Evolutionary conservation across 2,888 invertebrate species (phyloP).

Genomic region (Catocala nupta): DNA sequence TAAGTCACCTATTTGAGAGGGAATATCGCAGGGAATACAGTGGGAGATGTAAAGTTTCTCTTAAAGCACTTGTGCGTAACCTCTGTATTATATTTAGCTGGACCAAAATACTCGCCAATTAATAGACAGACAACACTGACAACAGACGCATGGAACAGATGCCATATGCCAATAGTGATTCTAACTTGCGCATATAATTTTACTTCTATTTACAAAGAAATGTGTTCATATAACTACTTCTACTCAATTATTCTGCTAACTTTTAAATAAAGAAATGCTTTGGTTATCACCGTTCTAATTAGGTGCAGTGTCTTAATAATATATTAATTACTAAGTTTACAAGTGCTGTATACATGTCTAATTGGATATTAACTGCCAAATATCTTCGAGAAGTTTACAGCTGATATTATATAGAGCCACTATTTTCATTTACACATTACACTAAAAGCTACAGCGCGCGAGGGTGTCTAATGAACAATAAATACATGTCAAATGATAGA

Average conservation of each 20-base stretch:
- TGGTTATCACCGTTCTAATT: no score
- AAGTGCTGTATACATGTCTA: no score
- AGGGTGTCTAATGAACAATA: conserved; percentile 26
- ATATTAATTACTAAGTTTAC: no score
- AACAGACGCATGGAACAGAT: conserved; percentile 50
- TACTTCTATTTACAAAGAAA: background rate
- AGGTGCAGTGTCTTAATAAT: no score
- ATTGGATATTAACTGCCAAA: conserved; percentile 5
- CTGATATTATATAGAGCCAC: conserved; percentile 2
- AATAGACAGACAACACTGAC: conserved; percentile 65
- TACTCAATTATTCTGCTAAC: no score
- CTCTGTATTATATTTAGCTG: conserved; percentile 67
- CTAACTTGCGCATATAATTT: conserved; percentile 13
- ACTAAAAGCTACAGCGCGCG: conserved; percentile 27
- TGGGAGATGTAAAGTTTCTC: no score
- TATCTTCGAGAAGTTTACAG: conserved; percentile 13
- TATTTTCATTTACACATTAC: conserved; percentile 25
- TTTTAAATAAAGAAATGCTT: no score
- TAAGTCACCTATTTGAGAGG: no score
- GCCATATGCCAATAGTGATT: conserved; percentile 24
- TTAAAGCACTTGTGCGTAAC: conserved; percentile 66
- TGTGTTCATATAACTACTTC: no score
- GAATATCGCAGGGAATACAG: no score
- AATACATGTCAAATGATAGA: conserved; percentile 38
- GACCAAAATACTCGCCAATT: conserved; percentile 75